Percentiles rank a stretch among this genome's conserved stretches.
These are phyloP conservation scores for Catharus bicknelli DNA, from an alignment of 2,113 vertebrate genomes.

Conservation along the genomic window DNA sequence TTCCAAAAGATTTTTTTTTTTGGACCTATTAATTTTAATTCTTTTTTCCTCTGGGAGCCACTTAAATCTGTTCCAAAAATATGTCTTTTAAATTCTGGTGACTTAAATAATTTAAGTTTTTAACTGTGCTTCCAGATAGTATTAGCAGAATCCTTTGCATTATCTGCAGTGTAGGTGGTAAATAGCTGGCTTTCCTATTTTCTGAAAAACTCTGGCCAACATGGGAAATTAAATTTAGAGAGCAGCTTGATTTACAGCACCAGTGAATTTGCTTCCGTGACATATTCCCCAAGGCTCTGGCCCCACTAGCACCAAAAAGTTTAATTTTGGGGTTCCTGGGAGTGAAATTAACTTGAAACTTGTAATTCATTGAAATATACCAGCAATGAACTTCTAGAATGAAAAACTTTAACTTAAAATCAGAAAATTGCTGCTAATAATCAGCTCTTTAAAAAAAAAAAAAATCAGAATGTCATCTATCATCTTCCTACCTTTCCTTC, in stretches of 20 bases:
- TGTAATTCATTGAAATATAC: not conserved
- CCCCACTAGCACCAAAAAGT: not conserved
- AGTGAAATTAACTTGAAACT: not conserved
- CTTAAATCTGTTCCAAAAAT: not conserved
- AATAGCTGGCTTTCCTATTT: not conserved
- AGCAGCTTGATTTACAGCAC: not conserved
- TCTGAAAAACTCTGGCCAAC: not conserved
- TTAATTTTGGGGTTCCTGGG: not conserved
- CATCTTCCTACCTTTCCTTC: not conserved
- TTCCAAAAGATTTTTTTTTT: not conserved
- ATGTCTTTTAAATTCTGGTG: not conserved
- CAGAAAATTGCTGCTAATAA: not conserved
- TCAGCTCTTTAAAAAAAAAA: not conserved
- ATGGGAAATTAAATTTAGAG: conserved; percentile 20
- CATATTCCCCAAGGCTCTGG: not conserved
- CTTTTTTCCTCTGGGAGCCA: not conserved
- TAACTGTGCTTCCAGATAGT: not conserved
- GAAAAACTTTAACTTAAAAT: not conserved
- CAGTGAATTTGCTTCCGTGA: not conserved
- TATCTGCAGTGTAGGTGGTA: not conserved
- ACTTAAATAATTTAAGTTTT: not conserved
- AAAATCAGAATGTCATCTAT: not conserved
- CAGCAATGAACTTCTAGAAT: not conserved
- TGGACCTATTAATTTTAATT: not conserved
- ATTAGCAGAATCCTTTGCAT: conserved; percentile 17